Base-by-base conservation (phyloP, 2,113 vertebrate genomes). In the Pterocles gutturalis region DNA sequence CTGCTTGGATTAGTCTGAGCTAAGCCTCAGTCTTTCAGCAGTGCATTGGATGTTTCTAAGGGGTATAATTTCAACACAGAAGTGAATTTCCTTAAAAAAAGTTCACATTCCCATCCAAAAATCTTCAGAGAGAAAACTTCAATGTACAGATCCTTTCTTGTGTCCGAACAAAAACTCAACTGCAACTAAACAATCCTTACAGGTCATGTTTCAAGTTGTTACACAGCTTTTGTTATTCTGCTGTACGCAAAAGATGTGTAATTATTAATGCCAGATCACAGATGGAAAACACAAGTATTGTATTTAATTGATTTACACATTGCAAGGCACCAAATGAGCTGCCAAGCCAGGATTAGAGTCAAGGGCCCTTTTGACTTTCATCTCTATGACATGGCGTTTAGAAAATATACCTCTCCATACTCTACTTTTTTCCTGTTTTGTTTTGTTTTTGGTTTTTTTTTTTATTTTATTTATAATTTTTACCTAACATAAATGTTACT, bases 301-400 rank as follows among this genome's bases (percentile, higher is more conserved):
- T 45, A 17, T 87, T 89, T 71, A 29, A 24, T 54, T 67, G 48
- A 54, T 90, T 67, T 77, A 58, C 1, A 1, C 36, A 58, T 49
- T 57, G 8, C 43, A 64, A 5, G 29, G 33, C 8, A 49, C 6
- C 7, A 75, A 38, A 64, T 90, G 8, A 84, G 11, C 36, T 84
- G 31, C 7, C 1, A 1, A 34, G 5, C 13, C 25, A 67, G 17
- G 17, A 31, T 19, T 78, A 43, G 22, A 80, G 10, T 43, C 0
- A 0, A 75, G 17, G 36, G 53, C 14, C 8, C 8, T 78, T 96
- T 62, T 86, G 48, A 34, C 26, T 75, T 13, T 24, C 8, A 58
- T 81, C 87, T 82, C 46, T 9, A 18, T 49, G 17, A 49, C 12
- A 43, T 10, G 51, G 14, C 41, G 33, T 54, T 87, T 75, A 82